A percentile compares a stretch with the other conserved stretches of the same genome.
Conservation (phyloP, 2,113 vertebrate genomes). For the Gambusia affinis region DNA sequence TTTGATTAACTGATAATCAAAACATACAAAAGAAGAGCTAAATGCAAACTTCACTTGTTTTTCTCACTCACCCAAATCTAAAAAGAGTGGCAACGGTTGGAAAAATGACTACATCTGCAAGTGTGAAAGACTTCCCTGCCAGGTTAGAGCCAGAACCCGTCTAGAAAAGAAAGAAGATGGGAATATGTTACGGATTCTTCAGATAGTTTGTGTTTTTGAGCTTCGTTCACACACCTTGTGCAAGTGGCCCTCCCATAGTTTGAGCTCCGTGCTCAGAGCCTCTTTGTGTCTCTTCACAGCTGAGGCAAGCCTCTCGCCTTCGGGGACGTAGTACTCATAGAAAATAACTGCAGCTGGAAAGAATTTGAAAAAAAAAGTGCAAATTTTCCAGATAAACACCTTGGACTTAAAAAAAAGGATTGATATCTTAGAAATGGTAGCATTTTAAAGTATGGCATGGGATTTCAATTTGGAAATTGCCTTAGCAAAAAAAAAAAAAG, state of each 20-base stretch:
- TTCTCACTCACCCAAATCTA: conserved; percentile 54
- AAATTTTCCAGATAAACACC: background rate
- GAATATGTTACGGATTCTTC: background rate
- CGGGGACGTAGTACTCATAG: conserved; percentile 67
- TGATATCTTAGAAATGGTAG: background rate
- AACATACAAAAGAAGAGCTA: background rate
- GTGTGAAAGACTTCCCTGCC: conserved; percentile 56
- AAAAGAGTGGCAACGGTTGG: conserved; percentile 61
- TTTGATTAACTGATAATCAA: no score
- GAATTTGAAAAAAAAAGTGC: background rate
- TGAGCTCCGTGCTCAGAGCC: conserved; percentile 64
- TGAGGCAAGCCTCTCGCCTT: conserved; percentile 74
- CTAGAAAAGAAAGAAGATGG: conserved; percentile 26
- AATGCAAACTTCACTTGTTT: background rate
- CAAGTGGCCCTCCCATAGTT: conserved; percentile 79
- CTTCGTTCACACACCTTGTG: conserved; percentile 51
- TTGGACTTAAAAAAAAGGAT: no score
- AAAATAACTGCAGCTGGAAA: conserved; percentile 57
- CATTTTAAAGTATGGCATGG: background rate
- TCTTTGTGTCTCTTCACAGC: conserved; percentile 71
- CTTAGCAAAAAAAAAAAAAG: no score
- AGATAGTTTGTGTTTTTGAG: background rate
- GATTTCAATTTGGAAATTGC: no score
- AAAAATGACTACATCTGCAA: conserved; percentile 65
- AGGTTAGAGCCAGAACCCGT: conserved; percentile 34